Evolutionary conservation across 2,113 vertebrate genomes (phyloP).

Genomic region (Pseudopipra pipra): DNA sequence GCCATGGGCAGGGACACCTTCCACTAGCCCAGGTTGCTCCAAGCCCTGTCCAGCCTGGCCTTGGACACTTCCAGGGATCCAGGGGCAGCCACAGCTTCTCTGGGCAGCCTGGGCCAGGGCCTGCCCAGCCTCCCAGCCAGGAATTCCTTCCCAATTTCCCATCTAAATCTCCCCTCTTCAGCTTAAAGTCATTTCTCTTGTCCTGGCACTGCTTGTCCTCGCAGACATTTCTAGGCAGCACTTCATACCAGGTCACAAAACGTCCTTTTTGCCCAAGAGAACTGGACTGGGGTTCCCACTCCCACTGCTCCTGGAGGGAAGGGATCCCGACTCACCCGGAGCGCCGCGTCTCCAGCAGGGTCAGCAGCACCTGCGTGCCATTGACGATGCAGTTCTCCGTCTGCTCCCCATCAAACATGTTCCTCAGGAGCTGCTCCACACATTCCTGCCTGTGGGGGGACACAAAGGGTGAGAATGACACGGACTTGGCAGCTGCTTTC

Average conservation of each 20-base stretch:
- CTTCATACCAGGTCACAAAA: neutral
- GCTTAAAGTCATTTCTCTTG: neutral
- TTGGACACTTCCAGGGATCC: neutral
- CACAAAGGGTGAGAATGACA: neutral
- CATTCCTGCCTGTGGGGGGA: constrained; percentile 87
- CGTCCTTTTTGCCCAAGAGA: rapidly evolving
- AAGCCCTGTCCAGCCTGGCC: too few species aligned
- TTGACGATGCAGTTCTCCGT: constrained; percentile 90
- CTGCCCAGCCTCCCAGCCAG: neutral
- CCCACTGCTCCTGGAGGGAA: neutral
- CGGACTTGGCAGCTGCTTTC: neutral
- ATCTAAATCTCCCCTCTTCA: neutral
- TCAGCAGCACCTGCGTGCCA: constrained; percentile 92
- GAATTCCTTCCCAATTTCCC: neutral
- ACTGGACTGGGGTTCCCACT: too few species aligned
- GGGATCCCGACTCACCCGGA: constrained; percentile 78
- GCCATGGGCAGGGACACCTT: neutral
- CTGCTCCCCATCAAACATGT: constrained; percentile 89
- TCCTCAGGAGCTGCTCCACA: constrained; percentile 89
- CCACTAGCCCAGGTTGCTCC: neutral
- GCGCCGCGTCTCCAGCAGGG: constrained; percentile 89
- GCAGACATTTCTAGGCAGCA: neutral
- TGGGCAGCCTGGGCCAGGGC: neutral
- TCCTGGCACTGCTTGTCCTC: neutral
- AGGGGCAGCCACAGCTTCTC: neutral